These are phyloP conservation scores for Haemorhous mexicanus DNA, from an alignment of 2,113 vertebrate species.

Conservation along the genomic window DNA sequence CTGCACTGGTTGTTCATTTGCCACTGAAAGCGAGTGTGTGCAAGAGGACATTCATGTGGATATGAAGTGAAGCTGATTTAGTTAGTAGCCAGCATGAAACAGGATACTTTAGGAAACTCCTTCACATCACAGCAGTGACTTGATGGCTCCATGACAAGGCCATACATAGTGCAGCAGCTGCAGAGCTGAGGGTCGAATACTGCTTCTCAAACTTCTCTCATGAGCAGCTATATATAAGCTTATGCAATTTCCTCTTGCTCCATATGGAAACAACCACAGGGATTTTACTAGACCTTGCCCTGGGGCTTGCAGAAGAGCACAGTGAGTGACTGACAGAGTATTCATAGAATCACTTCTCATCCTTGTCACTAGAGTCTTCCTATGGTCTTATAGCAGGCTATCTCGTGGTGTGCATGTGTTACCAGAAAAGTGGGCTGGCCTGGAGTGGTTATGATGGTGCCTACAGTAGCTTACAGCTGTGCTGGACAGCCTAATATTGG, in stretches of 20 bases:
- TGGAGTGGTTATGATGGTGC: rapidly evolving
- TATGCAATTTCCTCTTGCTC: slow-evolving; percentile 5
- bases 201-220: neutral
- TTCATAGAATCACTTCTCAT: neutral
- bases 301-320: neutral
- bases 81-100: neutral
- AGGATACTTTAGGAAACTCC: neutral
- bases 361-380: neutral
- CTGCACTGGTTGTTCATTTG: neutral
- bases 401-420: neutral
- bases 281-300: neutral
- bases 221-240: neutral
- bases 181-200: neutral
- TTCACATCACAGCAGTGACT: neutral
- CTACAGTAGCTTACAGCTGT: neutral
- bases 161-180: neutral
- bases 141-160: neutral
- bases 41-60: neutral
- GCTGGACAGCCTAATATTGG: neutral
- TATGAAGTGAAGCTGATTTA: neutral
- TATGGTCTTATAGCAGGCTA: rapidly evolving
- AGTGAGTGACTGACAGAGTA: neutral
- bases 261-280: neutral
- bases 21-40: neutral
- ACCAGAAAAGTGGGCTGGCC: neutral